Evolutionary conservation across 2,888 invertebrate species (phyloP).

Genomic region (Euzophera pinguis): DNA sequence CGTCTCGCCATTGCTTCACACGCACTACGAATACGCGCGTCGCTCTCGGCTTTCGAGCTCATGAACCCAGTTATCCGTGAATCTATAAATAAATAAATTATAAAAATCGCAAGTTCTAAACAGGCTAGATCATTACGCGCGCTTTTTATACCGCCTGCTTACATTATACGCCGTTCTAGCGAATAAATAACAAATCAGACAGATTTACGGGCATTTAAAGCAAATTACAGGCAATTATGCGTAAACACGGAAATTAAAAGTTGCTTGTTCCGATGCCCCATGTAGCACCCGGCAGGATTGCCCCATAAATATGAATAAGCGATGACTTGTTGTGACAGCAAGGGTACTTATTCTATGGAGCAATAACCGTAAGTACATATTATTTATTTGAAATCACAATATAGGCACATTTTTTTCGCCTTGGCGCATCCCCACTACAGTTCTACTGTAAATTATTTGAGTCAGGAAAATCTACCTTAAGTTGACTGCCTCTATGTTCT

Average conservation of each 20-base stretch:
- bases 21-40: too few species aligned
- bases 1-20: too few species aligned
- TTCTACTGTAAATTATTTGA: too few species aligned
- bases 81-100: background rate
- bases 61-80: too few species aligned
- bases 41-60: too few species aligned
- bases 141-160: constrained; percentile 22
- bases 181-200: constrained; percentile 48
- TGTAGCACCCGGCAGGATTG: background rate
- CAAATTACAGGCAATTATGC: constrained; percentile 46
- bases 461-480: too few species aligned
- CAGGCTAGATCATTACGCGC: constrained; percentile 20
- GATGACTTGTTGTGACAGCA: constrained; percentile 1
- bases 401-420: too few species aligned
- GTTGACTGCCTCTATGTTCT: too few species aligned
- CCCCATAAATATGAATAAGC: constrained; percentile 8
- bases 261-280: constrained; percentile 26
- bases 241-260: constrained; percentile 53
- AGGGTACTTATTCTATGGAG: background rate
- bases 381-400: too few species aligned
- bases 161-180: constrained; percentile 34
- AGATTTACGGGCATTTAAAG: constrained; percentile 44
- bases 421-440: too few species aligned
- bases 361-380: background rate
- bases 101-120: constrained; percentile 19